Base-by-base conservation (phyloP, 2,113 vertebrate genomes). In the Erythrocebus patas region DNA sequence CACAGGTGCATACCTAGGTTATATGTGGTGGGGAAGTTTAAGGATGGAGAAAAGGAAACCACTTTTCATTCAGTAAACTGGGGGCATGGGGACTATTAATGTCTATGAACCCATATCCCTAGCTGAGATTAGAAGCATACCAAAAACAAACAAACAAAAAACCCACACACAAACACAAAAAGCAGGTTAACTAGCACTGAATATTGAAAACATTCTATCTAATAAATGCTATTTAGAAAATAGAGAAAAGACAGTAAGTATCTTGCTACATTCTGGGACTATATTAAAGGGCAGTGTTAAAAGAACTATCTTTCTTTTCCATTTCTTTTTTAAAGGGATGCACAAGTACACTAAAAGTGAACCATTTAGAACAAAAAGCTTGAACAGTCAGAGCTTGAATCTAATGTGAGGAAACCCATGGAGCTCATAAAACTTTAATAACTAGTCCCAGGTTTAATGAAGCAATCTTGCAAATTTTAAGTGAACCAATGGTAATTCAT, bases 391-490 rank as follows among this genome's bases (percentile, higher is more conserved):
- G 55, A 81, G 70, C 57, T 96, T 52, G 68, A 97, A 81, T 82
- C 94, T 82, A 97, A 89, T 6, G 7, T 96, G 85, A 96, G 89
- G 94, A 97, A 98, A 97, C 73, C 66, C 88, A n/a, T 78, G 57
- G 96, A 98, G 94, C 45, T 45, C 96, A 48, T 95, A 80, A 97
- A 98, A 91, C 81, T 61, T 93, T 96, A 91, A 94, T 93, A 97
- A 92, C 12, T 85, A 96, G 59, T 84, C 32, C 95, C 57, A 70
- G 95, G 93, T 97, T 95, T 93, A 93, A 96, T 94, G 95, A 98
- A 93, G 78, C 52, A 93, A 30, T 89, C 40, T 25, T 66, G 48
- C 30, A 91, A 30, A 84, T 96, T 98, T 2, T 0, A 95, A 50
- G 70, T 96, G 76, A 94, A 94, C 80, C 95, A 40, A 1, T 95